A percentile compares a stretch with the other conserved stretches of the same genome.
Conservation (phyloP, 2,888 invertebrate genomes). For the Netelia melanura region DNA sequence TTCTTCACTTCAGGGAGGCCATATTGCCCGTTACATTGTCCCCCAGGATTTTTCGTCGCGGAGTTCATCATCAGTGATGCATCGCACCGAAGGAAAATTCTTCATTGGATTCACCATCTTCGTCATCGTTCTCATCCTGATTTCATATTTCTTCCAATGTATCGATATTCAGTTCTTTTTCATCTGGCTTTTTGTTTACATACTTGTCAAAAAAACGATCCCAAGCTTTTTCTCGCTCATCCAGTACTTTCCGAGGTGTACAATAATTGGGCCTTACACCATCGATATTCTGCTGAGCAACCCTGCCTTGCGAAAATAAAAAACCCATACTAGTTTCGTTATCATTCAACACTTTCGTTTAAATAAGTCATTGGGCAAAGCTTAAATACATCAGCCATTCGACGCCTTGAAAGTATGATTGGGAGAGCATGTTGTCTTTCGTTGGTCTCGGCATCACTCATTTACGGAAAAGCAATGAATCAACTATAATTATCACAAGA, state of each 20-base stretch:
- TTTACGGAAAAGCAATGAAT: neutral
- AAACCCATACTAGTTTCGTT: slow-evolving; percentile 66
- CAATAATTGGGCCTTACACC: slow-evolving; percentile 41
- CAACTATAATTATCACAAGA: neutral
- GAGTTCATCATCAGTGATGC: too few species aligned
- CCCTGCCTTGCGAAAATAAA: slow-evolving; percentile 68
- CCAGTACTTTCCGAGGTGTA: slow-evolving; percentile 64
- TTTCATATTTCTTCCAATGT: slow-evolving; percentile 61
- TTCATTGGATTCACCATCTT: slow-evolving; percentile 6
- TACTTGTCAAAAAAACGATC: slow-evolving; percentile 75
- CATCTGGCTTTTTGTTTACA: slow-evolving; percentile 60
- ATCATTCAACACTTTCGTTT: slow-evolving; percentile 48
- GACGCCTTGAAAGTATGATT: slow-evolving; percentile 68
- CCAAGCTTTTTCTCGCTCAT: slow-evolving; percentile 72
- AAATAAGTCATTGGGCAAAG: slow-evolving; percentile 50
- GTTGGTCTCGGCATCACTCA: slow-evolving; percentile 4
- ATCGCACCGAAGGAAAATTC: too few species aligned
- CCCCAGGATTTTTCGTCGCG: too few species aligned
- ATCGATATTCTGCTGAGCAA: slow-evolving; percentile 54
- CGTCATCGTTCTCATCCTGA: slow-evolving; percentile 18
- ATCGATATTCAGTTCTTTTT: slow-evolving; percentile 66
- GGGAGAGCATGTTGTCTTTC: slow-evolving; percentile 55
- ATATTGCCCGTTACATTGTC: too few species aligned
- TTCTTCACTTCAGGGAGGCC: too few species aligned
- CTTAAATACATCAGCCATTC: slow-evolving; percentile 64